A percentile compares a stretch with the other conserved stretches of the same genome.
These are phyloP conservation scores for Limnephilus auricula DNA, from an alignment of 2,888 invertebrate genomes.

Conservation along the genomic window DNA sequence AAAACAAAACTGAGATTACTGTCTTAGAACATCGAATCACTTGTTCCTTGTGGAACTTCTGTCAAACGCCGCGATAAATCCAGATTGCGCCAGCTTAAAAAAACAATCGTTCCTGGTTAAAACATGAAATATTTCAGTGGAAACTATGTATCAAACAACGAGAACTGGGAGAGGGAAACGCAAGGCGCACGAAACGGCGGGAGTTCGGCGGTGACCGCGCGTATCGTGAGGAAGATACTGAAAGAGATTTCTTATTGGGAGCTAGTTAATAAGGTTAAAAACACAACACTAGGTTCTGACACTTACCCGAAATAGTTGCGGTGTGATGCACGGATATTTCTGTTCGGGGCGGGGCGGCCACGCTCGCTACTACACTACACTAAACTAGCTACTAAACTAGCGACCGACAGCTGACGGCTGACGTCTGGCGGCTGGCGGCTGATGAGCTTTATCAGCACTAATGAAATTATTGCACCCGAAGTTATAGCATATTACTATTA, in stretches of 20 bases:
- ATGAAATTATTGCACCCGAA: background rate
- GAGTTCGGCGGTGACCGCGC: conserved; percentile 11
- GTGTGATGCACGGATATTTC: conserved; percentile 65
- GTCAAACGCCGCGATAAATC: background rate
- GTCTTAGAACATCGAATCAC: background rate
- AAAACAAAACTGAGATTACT: background rate
- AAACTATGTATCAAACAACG: background rate
- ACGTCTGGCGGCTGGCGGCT: conserved; percentile 27
- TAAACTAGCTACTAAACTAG: background rate
- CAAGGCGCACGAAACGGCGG: background rate
- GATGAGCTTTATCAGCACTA: conserved; percentile 23
- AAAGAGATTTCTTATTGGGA: conserved; percentile 41
- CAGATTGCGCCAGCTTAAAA: background rate
- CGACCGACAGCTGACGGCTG: conserved; percentile 14
- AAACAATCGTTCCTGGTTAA: background rate
- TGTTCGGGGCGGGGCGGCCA: conserved; percentile 48
- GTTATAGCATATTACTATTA: background rate
- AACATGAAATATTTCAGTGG: background rate
- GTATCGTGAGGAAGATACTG: conserved; percentile 3
- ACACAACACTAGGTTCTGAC: conserved; percentile 53
- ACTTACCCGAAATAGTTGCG: conserved; percentile 61
- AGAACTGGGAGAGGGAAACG: background rate
- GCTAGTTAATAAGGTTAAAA: conserved; percentile 52
- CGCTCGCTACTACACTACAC: background rate
- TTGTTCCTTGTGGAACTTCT: background rate